Conservation (phyloP, 2,113 vertebrate genomes). For the Synodontis membranacea region DNA sequence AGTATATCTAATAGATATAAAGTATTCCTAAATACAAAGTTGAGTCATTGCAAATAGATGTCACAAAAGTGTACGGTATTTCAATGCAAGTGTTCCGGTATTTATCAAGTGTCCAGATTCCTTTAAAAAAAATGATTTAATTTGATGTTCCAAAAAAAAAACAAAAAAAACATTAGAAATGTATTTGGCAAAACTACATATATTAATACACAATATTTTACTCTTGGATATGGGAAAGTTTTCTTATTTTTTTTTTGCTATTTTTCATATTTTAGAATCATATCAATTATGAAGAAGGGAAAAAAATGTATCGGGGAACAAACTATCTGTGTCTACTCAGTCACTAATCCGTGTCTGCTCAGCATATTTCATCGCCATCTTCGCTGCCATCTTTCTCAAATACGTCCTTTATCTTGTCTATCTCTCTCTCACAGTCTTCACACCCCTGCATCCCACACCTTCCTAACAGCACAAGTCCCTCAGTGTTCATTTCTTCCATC, state of each 20-base stretch:
- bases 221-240: background rate
- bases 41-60: background rate
- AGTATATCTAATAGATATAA: no score
- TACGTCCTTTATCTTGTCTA: constrained; percentile 66
- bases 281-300: background rate
- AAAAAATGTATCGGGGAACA: background rate
- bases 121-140: background rate
- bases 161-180: no score
- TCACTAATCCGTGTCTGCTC: background rate
- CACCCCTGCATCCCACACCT: constrained; percentile 67
- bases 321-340: no score
- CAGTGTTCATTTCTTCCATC: constrained; percentile 50
- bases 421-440: constrained; percentile 72
- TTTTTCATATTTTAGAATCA: background rate
- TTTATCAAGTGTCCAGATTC: background rate
- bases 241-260: background rate
- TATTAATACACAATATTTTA: background rate
- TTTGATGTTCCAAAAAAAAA: no score
- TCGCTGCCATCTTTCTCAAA: constrained; percentile 59
- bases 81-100: background rate
- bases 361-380: constrained; percentile 68
- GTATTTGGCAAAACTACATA: background rate
- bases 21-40: no score
- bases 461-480: constrained; percentile 65
- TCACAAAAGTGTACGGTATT: background rate